Evolutionary conservation across 2,113 vertebrate genomes (phyloP).

Genomic region (Callorhinus ursinus): DNA sequence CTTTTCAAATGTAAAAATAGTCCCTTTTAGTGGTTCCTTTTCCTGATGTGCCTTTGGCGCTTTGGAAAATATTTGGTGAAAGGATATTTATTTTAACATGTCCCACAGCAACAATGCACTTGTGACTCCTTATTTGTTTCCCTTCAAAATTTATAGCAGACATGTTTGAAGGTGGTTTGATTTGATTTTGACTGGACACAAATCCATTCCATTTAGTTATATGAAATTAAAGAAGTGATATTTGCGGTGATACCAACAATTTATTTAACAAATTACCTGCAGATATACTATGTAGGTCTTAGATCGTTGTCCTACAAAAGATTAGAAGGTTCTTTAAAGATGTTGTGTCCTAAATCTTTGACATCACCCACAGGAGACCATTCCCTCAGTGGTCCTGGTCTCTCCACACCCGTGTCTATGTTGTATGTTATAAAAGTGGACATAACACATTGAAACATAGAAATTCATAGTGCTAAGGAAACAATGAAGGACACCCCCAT

Average conservation of each 20-base stretch:
- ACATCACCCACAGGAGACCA: not conserved
- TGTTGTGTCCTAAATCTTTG: not conserved
- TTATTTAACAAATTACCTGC: slow-evolving; percentile 16
- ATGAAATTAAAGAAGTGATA: not conserved
- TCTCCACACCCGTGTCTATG: not conserved
- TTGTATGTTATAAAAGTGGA: not conserved
- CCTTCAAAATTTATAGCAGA: not conserved
- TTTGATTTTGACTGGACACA: not conserved
- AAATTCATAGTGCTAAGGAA: slow-evolving; percentile 60
- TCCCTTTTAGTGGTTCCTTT: slow-evolving; percentile 45
- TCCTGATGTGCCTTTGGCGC: not conserved
- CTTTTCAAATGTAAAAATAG: slow-evolving; percentile 64
- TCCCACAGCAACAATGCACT: not conserved
- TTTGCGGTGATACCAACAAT: not conserved
- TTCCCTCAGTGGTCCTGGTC: not conserved
- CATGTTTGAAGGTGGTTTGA: not conserved
- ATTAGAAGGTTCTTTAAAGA: not conserved
- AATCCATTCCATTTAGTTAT: not conserved
- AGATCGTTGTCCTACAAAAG: not conserved
- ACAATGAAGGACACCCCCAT: not conserved
- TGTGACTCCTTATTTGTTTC: slow-evolving; percentile 2
- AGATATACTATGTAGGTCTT: not conserved
- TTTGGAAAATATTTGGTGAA: not conserved
- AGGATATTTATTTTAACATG: slow-evolving; percentile 14
- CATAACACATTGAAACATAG: slow-evolving; percentile 31